These are phyloP conservation scores for Pachydiplax longipennis DNA, from an alignment of 2,888 invertebrate species.

Conservation along the genomic window DNA sequence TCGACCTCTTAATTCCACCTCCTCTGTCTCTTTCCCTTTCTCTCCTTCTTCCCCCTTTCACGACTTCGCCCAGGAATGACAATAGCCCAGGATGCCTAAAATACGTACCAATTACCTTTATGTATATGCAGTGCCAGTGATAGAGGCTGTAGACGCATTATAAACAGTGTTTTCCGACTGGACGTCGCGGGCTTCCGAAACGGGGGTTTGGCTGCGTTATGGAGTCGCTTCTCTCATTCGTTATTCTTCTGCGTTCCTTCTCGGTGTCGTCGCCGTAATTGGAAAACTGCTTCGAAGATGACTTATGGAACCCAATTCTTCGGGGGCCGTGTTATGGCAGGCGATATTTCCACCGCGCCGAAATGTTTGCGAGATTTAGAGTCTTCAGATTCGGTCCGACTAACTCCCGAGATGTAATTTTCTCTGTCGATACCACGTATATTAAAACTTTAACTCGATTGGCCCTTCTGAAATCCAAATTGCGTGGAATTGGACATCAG, in stretches of 20 bases:
- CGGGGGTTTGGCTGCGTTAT: background rate
- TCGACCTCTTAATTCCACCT: background rate
- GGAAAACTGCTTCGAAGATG: background rate
- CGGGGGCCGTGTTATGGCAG: background rate
- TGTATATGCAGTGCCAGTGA: background rate
- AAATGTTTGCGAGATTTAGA: background rate
- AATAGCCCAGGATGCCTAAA: background rate
- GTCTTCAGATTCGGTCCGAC: background rate
- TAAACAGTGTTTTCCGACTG: background rate
- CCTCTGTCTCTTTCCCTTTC: background rate
- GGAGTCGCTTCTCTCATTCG: background rate
- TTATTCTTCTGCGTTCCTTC: background rate
- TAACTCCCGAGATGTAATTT: too few relatives aligned
- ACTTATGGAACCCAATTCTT: background rate
- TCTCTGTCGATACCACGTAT: too few relatives aligned
- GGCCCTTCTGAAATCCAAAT: too few relatives aligned
- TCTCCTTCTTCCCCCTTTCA: background rate
- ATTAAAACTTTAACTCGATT: too few relatives aligned
- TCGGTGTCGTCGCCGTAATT: background rate
- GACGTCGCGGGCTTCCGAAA: background rate
- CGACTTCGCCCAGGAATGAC: background rate
- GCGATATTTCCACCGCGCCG: background rate
- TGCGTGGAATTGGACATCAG: too few relatives aligned
- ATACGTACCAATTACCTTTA: background rate
- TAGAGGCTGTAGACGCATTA: background rate